Conservation (phyloP, 2,888 invertebrate species). For the Sericinus montela region DNA sequence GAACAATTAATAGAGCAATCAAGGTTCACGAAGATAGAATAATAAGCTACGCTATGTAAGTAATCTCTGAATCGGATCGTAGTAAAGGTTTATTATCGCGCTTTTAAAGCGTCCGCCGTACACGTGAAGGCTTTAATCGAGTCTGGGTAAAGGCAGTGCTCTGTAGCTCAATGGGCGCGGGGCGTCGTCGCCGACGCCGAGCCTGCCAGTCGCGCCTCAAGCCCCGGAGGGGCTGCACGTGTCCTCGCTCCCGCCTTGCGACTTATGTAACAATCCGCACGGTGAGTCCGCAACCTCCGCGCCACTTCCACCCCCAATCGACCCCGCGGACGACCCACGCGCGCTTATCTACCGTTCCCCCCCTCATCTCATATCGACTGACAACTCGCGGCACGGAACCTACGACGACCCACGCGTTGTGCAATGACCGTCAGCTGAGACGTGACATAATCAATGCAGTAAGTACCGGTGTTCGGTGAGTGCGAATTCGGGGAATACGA, state of each 20-base stretch:
- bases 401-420: constrained; percentile 40
- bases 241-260: constrained; percentile 60
- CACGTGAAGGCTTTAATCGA: constrained; percentile 69
- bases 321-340: constrained; percentile 37
- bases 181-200: constrained; percentile 59
- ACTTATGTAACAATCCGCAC: constrained; percentile 77
- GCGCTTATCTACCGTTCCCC: constrained; percentile 31
- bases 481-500: constrained; percentile 42
- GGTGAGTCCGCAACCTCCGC: constrained; percentile 72
- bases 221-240: constrained; percentile 72
- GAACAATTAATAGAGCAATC: constrained; percentile 4
- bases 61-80: constrained; percentile 48
- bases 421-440: constrained; percentile 65
- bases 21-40: constrained; percentile 1
- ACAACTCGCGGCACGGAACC: constrained; percentile 35
- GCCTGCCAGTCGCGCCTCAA: constrained; percentile 66
- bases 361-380: constrained; percentile 39
- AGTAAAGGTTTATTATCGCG: constrained; percentile 63
- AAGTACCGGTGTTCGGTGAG: constrained; percentile 65
- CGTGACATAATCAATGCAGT: constrained; percentile 75
- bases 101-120: constrained; percentile 40
- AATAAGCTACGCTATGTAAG: constrained; percentile 29
- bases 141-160: constrained; percentile 55
- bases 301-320: constrained; percentile 56
- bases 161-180: constrained; percentile 63